phyloP scores from a whole-genome alignment of 2,888 invertebrate genomes.

The Dynastes maya region DNA sequence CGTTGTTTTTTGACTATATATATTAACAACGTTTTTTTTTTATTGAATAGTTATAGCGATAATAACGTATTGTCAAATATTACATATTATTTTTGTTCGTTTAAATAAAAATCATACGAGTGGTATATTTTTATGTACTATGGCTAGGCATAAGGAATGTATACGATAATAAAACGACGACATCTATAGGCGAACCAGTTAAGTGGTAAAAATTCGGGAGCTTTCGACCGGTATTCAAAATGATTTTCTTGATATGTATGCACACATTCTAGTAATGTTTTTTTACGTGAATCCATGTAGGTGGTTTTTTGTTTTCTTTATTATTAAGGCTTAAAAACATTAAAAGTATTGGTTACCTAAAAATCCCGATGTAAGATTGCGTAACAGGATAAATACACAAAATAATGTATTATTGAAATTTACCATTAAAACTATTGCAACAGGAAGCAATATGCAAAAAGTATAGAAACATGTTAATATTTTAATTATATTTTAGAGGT shows the following conservation, averaged over 20 bases:
- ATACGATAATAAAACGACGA: not conserved
- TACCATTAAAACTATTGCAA: too few species aligned
- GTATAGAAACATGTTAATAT: too few species aligned
- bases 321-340: too few species aligned
- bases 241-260: conserved; percentile 5
- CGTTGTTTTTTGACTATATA: conserved; percentile 12
- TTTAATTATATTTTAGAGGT: too few species aligned
- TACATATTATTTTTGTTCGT: not conserved
- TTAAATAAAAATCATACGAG: not conserved
- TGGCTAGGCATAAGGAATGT: not conserved
- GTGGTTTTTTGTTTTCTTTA: too few species aligned
- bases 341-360: too few species aligned
- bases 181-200: not conserved
- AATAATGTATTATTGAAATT: too few species aligned
- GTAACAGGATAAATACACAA: too few species aligned
- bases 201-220: not conserved
- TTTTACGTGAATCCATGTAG: too few species aligned
- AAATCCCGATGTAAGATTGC: too few species aligned
- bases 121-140: too few species aligned
- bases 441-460: too few species aligned
- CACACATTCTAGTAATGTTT: not conserved
- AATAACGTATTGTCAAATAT: conserved; percentile 8
- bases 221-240: not conserved
- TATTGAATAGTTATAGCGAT: not conserved
- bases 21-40: conserved; percentile 25